Evolutionary conservation across 2,797 vertebrate genomes (phyloP).

Genomic region (Knipowitschia caucasica): DNA sequence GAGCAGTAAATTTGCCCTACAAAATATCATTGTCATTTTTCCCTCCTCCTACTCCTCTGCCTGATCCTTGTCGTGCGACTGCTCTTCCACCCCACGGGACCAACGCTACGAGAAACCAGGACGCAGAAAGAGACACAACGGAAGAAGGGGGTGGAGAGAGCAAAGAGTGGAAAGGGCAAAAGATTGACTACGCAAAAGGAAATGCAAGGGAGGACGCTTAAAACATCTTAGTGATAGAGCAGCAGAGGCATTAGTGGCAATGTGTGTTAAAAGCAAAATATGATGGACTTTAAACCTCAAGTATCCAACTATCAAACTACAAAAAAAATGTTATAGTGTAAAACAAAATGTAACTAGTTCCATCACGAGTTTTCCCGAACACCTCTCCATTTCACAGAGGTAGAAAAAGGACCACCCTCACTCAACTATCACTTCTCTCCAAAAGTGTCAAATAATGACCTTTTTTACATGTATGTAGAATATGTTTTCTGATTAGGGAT

Average conservation of each 20-base stretch:
- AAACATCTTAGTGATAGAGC: neutral
- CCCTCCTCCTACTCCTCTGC: slow-evolving; percentile 41
- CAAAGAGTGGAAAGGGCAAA: slow-evolving; percentile 12
- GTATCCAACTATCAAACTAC: too few species aligned
- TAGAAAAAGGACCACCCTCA: too few species aligned
- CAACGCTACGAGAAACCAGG: slow-evolving; percentile 52
- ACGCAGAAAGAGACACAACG: slow-evolving; percentile 40
- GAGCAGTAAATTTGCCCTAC: slow-evolving; percentile 50
- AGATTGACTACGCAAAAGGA: slow-evolving; percentile 11
- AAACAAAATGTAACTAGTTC: too few species aligned
- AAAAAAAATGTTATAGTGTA: too few species aligned
- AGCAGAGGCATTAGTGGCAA: neutral
- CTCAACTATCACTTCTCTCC: too few species aligned
- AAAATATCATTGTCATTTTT: slow-evolving; percentile 57
- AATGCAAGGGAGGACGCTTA: neutral
- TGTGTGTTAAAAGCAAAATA: neutral
- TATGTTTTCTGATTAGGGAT: too few species aligned
- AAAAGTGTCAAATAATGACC: too few species aligned
- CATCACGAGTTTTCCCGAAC: too few species aligned
- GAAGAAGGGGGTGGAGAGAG: slow-evolving; percentile 12
- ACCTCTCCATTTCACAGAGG: too few species aligned
- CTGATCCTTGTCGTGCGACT: slow-evolving; percentile 24
- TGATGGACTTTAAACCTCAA: too few species aligned
- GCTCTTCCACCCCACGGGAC: slow-evolving; percentile 36
- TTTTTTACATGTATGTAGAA: too few species aligned